Percentiles rank a stretch among this genome's conserved stretches.
Evolutionary conservation across 2,888 invertebrate genomes (phyloP).

Genomic region (Lypha dubia): DNA sequence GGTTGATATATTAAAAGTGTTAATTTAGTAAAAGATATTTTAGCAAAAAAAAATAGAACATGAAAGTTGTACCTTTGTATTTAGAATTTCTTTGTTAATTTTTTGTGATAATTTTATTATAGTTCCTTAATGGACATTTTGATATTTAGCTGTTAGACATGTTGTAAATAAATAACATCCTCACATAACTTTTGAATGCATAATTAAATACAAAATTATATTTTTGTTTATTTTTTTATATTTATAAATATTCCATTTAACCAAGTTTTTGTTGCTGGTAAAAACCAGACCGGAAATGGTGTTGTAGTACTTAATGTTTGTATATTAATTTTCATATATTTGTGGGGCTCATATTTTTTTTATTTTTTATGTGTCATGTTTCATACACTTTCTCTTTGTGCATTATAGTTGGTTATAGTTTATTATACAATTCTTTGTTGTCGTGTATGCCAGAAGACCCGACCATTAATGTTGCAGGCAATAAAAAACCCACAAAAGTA

Average conservation of each 20-base stretch:
- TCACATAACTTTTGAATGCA: conserved; percentile 51
- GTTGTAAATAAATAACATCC: conserved; percentile 38
- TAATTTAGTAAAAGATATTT: no score
- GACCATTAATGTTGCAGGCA: conserved; percentile 68
- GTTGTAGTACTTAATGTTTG: conserved; percentile 64
- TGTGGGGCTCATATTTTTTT: conserved; percentile 30
- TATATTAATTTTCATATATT: conserved; percentile 59
- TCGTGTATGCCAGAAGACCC: conserved; percentile 62
- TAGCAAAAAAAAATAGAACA: background rate
- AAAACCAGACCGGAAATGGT: conserved; percentile 62
- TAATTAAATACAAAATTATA: conserved; percentile 62
- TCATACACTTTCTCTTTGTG: conserved; percentile 44
- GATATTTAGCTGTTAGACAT: conserved; percentile 22
- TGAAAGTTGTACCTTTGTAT: background rate
- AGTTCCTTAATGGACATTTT: background rate
- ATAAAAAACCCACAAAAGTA: conserved; percentile 58
- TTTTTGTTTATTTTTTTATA: conserved; percentile 39
- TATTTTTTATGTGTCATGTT: conserved; percentile 28
- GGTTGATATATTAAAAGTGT: no score
- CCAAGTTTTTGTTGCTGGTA: conserved; percentile 13
- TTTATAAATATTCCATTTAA: conserved; percentile 27
- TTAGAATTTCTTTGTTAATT: background rate
- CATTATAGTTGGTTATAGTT: conserved; percentile 51
- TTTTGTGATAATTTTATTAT: background rate
- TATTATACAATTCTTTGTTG: conserved; percentile 60